Conservation (phyloP, 2,888 invertebrate genomes). For the Leptinotarsa haldemani region DNA sequence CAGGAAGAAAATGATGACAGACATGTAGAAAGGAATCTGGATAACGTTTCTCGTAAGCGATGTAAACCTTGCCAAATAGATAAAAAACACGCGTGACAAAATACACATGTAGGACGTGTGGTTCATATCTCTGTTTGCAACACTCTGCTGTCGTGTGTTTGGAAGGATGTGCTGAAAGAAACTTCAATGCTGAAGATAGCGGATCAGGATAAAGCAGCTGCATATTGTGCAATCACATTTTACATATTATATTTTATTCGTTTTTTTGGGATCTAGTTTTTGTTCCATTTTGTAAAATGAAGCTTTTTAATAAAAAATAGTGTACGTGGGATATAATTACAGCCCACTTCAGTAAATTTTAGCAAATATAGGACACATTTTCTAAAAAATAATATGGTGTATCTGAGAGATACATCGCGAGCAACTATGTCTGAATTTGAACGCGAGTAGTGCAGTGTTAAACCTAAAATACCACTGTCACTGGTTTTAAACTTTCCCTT, state of each 20-base stretch:
- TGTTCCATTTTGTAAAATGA: not conserved
- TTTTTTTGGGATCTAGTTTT: not conserved
- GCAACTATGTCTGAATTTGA: conserved; percentile 10
- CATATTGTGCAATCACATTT: not conserved
- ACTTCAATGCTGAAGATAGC: conserved; percentile 4
- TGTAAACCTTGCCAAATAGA: too few species aligned
- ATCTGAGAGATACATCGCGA: conserved; percentile 10
- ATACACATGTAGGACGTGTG: too few species aligned
- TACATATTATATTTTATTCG: conserved; percentile 4
- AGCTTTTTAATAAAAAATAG: conserved; percentile 4
- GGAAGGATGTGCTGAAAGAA: too few species aligned
- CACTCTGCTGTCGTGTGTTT: too few species aligned
- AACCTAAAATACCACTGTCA: too few species aligned
- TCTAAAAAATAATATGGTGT: conserved; percentile 4
- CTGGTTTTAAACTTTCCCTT: too few species aligned
- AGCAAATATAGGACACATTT: conserved; percentile 6
- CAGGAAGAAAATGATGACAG: too few species aligned
- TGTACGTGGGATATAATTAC: conserved; percentile 2
- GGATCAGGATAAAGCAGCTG: not conserved
- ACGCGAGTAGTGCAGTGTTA: conserved; percentile 9
- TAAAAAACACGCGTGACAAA: conserved; percentile 9
- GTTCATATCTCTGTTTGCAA: too few species aligned
- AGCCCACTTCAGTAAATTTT: conserved; percentile 2
- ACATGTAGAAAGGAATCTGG: too few species aligned
- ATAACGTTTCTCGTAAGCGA: too few species aligned